Base-by-base conservation (phyloP, 2,888 invertebrate species). In the Copidosoma aretas region DNA sequence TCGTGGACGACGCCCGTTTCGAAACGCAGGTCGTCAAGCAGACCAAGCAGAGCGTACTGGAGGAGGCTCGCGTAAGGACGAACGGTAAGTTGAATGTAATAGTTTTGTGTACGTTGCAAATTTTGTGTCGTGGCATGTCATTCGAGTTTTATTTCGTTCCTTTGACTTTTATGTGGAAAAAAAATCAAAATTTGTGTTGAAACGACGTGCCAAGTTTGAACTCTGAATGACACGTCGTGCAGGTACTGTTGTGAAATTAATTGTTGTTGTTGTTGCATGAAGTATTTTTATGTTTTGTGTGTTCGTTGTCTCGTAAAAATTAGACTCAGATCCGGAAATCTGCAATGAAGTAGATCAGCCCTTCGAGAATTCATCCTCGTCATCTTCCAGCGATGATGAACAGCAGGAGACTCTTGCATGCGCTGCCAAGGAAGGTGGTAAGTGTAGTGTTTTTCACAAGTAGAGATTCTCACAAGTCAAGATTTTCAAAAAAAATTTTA, bases 1-100 rank as follows among this genome's bases (percentile, higher is more conserved):
- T 98, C 74, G 98, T 98, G 64, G 98, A 97, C 81, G 98, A 98
- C 86, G 98, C 98, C 77, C 92, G 96, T 79, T 98, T 98, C 85
- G 98, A 98, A 85, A 95, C 94, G 73, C 88, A 95, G 81, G 94
- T 97, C 78, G 97, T 97, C 81, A 95, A 95, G 86, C 95, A 96
- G 88, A 94, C 93, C 83, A 95, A 95, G 85, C 93, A 95, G 87
- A 93, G 91, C 79, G 95, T 95, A 76, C 87, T 96, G 80, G 94
- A 95, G 82, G 95, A 95, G 85, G 95, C 94, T 76, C 91, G 94
- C 80, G 91, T 91, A 84, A 90, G 93, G 80, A 91, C 93, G 78
- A 93, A 94, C 88, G 94, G 94, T 94, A 84, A 89, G 88, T 67
- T 49, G n/a, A 25, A 12, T 54, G 21, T 41, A n/a, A 15, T 39